phyloP scores from a whole-genome alignment of 1,140 invertebrate genomes.

The Thaumatotibia leucotreta region DNA sequence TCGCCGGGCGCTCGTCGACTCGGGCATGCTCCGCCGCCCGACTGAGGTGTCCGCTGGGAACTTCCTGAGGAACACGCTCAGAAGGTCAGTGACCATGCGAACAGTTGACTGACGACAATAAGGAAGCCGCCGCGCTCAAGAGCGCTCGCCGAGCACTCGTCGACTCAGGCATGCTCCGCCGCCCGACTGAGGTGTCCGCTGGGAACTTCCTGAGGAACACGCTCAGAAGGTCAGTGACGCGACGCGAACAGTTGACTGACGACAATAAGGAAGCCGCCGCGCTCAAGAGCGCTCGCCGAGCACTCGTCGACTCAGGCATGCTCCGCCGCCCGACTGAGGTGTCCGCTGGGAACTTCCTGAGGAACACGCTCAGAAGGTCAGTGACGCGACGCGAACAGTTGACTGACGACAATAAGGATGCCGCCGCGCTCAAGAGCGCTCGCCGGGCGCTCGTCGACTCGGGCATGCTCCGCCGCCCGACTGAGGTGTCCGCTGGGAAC shows the following conservation, averaged over 20 bases:
- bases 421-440: conserved; percentile 79
- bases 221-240: conserved; percentile 79
- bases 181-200: conserved; percentile 85
- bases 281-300: conserved; percentile 83
- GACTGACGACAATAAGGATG: too few species aligned
- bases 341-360: conserved; percentile 86
- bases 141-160: conserved; percentile 89
- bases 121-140: conserved; percentile 74
- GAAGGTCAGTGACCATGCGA: conserved; percentile 71
- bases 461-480: conserved; percentile 87
- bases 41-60: conserved; percentile 84
- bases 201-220: conserved; percentile 92
- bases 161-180: conserved; percentile 87
- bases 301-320: conserved; percentile 89
- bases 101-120: too few species aligned
- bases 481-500: conserved; percentile 84
- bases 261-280: conserved; percentile 60
- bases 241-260: conserved; percentile 50
- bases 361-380: conserved; percentile 89
- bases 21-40: conserved; percentile 88
- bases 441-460: conserved; percentile 89
- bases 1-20: conserved; percentile 88
- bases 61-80: conserved; percentile 92
- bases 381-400: too few species aligned
- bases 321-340: conserved; percentile 89